Conservation (phyloP, 2,797 vertebrate species). For the Pachyuromys duprasi region DNA sequence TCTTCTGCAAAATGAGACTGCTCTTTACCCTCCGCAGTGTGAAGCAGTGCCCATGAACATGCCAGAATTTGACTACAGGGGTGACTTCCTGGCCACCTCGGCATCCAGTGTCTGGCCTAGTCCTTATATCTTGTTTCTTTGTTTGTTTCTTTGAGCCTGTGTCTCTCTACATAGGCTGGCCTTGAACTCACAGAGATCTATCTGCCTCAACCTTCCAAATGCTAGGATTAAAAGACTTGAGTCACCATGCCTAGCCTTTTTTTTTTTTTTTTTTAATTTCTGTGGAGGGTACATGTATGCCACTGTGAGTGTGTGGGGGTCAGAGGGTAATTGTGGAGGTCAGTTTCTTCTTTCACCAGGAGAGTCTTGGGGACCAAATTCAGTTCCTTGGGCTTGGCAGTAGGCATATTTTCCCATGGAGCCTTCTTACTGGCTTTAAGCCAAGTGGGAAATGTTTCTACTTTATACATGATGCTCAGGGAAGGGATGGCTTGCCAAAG, state of each 20-base stretch:
- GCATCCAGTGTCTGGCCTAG: background rate
- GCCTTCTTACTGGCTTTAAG: background rate
- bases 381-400: background rate
- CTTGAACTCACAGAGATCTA: background rate
- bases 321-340: background rate
- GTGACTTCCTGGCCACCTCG: background rate
- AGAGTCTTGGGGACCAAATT: background rate
- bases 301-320: background rate
- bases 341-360: background rate
- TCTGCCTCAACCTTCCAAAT: background rate
- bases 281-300: background rate
- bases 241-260: background rate
- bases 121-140: background rate
- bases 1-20: conserved; percentile 13
- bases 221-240: background rate
- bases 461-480: conserved; percentile 17
- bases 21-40: no score
- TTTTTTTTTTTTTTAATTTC: background rate
- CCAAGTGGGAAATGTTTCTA: background rate
- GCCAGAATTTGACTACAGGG: background rate
- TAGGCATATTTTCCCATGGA: background rate
- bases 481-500: background rate
- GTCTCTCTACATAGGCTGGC: background rate
- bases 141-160: background rate
- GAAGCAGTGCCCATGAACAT: background rate